Conservation (phyloP, 2,113 vertebrate species). For the Sceloporus tristichus region DNA sequence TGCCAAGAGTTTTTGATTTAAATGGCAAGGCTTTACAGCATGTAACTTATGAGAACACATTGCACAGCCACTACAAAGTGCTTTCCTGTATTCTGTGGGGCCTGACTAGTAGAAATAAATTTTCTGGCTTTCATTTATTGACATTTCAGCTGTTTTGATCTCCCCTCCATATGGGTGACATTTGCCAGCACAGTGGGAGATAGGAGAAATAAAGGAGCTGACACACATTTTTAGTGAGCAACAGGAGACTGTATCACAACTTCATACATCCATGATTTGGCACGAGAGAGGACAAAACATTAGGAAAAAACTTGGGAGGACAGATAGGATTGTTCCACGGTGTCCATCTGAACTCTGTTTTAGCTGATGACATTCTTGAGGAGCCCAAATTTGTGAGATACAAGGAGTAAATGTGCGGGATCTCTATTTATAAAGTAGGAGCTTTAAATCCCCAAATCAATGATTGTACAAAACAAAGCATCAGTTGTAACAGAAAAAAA, state of each 20-base stretch:
- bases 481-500: neutral
- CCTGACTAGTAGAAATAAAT: neutral
- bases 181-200: neutral
- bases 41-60: too few relatives aligned
- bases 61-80: neutral
- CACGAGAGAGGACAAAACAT: neutral
- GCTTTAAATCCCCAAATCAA: neutral
- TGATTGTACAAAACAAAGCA: neutral
- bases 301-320: neutral
- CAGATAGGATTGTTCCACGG: neutral
- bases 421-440: neutral
- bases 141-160: slow-evolving; percentile 5
- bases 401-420: neutral
- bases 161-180: neutral
- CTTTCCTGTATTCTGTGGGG: neutral
- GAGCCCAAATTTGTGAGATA: neutral
- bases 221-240: neutral
- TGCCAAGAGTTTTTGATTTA: neutral
- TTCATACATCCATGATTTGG: neutral
- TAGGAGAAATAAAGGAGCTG: neutral
- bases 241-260: neutral
- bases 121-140: neutral
- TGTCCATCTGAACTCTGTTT: neutral
- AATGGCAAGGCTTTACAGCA: neutral
- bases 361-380: neutral